These are phyloP conservation scores for Drosophila ficusphila DNA, from an alignment of 1,140 invertebrate genomes.

Conservation along the genomic window DNA sequence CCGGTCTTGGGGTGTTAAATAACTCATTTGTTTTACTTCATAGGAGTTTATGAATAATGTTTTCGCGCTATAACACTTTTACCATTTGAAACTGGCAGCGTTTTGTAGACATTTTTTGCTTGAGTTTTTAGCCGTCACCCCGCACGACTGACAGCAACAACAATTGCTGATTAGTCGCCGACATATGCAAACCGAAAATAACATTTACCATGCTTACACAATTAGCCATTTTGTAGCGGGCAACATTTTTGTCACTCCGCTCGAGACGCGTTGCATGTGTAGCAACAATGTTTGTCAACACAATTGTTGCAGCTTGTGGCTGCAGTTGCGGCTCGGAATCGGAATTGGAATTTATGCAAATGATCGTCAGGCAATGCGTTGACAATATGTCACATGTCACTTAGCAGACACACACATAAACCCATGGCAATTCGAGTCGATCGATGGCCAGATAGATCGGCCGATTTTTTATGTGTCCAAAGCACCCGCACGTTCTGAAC, in stretches of 20 bases:
- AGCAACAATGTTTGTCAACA: conserved; percentile 82
- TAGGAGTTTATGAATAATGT: neutral
- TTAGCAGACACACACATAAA: conserved; percentile 46
- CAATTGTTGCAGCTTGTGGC: conserved; percentile 50
- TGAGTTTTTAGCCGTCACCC: conserved; percentile 16
- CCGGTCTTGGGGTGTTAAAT: too few species aligned
- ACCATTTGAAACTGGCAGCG: neutral
- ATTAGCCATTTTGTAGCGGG: conserved; percentile 80
- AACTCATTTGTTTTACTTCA: neutral
- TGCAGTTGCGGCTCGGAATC: conserved; percentile 4
- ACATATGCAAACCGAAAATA: conserved; percentile 59
- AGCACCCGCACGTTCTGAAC: conserved; percentile 74
- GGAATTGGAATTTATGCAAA: conserved; percentile 80
- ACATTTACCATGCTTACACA: conserved; percentile 67
- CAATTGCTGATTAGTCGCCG: conserved; percentile 64
- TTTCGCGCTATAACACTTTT: neutral
- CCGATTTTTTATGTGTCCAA: conserved; percentile 57
- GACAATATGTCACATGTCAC: conserved; percentile 83
- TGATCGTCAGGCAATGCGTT: conserved; percentile 77
- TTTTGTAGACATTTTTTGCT: conserved; percentile 14
- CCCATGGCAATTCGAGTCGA: conserved; percentile 34
- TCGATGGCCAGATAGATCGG: conserved; percentile 49
- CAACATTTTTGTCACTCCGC: conserved; percentile 78
- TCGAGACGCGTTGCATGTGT: conserved; percentile 67
- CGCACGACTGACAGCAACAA: conserved; percentile 60